Evolutionary conservation across 2,888 invertebrate species (phyloP).

Genomic region (Drosophila fulvimacula): DNA sequence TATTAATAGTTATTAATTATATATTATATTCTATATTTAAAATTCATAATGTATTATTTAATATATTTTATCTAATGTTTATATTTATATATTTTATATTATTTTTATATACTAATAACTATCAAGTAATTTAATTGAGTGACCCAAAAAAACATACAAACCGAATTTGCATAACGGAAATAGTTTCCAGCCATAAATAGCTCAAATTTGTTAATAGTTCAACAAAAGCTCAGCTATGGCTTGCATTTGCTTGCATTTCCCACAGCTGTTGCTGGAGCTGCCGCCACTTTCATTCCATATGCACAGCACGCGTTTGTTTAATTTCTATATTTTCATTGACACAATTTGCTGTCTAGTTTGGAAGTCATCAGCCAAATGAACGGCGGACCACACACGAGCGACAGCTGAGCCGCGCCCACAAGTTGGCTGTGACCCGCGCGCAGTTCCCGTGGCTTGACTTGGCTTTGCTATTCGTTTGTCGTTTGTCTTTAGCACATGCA

Average conservation of each 20-base stretch:
- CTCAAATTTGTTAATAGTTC: constrained; percentile 5
- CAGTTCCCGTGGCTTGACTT: constrained; percentile 18
- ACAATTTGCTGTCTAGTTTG: constrained; percentile 60
- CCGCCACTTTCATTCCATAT: constrained; percentile 31
- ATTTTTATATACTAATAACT: not conserved
- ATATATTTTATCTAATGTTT: not conserved
- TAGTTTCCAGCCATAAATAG: constrained; percentile 4
- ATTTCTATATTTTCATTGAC: constrained; percentile 65
- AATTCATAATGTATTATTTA: too few species aligned
- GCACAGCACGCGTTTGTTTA: constrained; percentile 51
- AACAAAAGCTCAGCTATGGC: constrained; percentile 8
- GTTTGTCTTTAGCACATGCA: constrained; percentile 78
- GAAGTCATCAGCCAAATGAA: constrained; percentile 25
- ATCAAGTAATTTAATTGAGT: not conserved
- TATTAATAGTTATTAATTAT: too few species aligned
- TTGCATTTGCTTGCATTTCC: constrained; percentile 24
- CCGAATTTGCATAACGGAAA: constrained; percentile 18
- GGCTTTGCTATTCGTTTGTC: constrained; percentile 70
- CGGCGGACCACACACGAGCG: constrained; percentile 48
- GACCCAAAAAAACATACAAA: not conserved
- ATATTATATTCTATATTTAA: not conserved
- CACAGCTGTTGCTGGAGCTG: constrained; percentile 10
- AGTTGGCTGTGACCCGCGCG: constrained; percentile 22
- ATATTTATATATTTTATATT: not conserved
- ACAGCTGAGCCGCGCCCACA: constrained; percentile 43